Evolutionary conservation across 2,113 vertebrate species (phyloP).

Genomic region (Pyrgilauda ruficollis): DNA sequence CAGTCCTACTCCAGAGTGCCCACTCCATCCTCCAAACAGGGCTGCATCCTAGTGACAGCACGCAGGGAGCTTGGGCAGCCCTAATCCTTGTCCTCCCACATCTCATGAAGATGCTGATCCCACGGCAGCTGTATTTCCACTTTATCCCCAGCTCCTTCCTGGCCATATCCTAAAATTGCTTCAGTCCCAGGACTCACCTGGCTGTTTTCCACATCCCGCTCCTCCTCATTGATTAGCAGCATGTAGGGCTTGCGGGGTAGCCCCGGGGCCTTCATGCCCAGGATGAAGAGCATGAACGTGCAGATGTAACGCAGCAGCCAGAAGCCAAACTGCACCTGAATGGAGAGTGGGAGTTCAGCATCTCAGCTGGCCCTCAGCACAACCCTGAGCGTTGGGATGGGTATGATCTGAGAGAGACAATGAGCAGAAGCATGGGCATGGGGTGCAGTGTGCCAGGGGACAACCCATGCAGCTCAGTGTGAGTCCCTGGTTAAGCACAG

Average conservation of each 20-base stretch:
- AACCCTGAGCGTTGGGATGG: neutral
- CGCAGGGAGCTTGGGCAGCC: neutral
- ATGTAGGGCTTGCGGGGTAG: constrained; percentile 86
- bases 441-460: neutral
- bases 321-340: constrained; percentile 81
- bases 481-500: neutral
- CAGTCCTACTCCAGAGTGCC: neutral
- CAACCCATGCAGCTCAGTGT: rapidly evolving
- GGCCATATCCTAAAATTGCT: neutral
- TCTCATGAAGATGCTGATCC: neutral
- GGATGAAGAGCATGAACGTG: constrained; percentile 82
- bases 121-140: neutral
- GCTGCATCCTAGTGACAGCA: neutral
- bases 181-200: constrained; percentile 68
- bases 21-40: neutral
- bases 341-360: neutral
- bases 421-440: neutral
- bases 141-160: neutral
- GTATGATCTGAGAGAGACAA: neutral
- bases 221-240: constrained; percentile 87
- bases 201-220: constrained; percentile 82
- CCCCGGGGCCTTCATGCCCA: constrained; percentile 90
- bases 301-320: constrained; percentile 85
- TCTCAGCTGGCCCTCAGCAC: neutral
- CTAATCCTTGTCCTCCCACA: neutral